A percentile compares a stretch with the other conserved stretches of the same genome.
Evolutionary conservation across 2,797 vertebrate species (phyloP).

Genomic region (Neostethus bicornis): DNA sequence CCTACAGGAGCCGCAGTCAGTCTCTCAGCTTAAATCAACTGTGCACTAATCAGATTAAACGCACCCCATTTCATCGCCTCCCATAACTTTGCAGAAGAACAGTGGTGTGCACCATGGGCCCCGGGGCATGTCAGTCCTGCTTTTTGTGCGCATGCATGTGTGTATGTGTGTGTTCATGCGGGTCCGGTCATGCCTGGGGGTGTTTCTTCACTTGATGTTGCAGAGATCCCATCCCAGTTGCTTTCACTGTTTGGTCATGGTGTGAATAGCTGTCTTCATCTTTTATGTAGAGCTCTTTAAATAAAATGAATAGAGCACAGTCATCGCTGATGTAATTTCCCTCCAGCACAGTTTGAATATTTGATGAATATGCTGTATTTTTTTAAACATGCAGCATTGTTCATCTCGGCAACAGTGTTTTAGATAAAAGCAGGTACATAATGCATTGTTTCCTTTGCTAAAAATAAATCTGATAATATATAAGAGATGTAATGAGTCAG

Average conservation of each 20-base stretch:
- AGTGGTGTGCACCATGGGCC: slow-evolving; percentile 38
- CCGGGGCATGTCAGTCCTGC: slow-evolving; percentile 23
- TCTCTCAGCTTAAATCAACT: slow-evolving; percentile 70
- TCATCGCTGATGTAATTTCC: slow-evolving; percentile 22
- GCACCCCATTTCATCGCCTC: slow-evolving; percentile 72
- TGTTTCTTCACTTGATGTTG: slow-evolving; percentile 30
- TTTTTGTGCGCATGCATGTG: slow-evolving; percentile 2
- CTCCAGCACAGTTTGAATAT: slow-evolving; percentile 31
- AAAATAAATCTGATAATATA: neutral
- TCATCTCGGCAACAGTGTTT: slow-evolving; percentile 7
- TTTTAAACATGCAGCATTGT: slow-evolving; percentile 11
- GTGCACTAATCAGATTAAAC: slow-evolving; percentile 71
- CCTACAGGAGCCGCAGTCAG: slow-evolving; percentile 41
- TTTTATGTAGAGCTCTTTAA: slow-evolving; percentile 22
- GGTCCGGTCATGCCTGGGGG: slow-evolving; percentile 33
- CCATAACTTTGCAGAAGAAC: slow-evolving; percentile 54
- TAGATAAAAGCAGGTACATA: slow-evolving; percentile 1
- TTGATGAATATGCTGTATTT: slow-evolving; percentile 38
- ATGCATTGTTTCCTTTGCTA: neutral
- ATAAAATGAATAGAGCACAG: slow-evolving; percentile 27
- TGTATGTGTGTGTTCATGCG: slow-evolving; percentile 11
- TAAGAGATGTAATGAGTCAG: slow-evolving; percentile 19
- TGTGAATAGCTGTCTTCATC: slow-evolving; percentile 19
- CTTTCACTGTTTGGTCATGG: slow-evolving; percentile 10
- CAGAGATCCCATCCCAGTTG: slow-evolving; percentile 28